Conservation (phyloP, 2,113 vertebrate genomes). For the Zapus hudsonius region DNA sequence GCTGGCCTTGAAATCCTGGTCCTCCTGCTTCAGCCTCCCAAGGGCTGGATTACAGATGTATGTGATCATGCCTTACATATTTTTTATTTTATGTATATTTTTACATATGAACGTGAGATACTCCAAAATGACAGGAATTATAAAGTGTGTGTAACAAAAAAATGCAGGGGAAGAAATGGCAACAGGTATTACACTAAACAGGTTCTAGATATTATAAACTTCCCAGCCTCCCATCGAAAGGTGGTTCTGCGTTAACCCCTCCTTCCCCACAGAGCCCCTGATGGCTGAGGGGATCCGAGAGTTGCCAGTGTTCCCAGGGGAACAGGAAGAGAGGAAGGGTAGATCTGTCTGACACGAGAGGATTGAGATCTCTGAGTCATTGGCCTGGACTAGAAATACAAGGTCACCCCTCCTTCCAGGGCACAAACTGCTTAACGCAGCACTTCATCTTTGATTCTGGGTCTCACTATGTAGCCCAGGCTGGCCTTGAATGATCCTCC, state of each 20-base stretch:
- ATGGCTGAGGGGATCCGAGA: background rate
- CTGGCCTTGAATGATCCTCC: background rate
- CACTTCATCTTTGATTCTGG: too few relatives aligned
- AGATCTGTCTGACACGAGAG: background rate
- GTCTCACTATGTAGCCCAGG: background rate
- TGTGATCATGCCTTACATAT: too few relatives aligned
- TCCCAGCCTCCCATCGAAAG: slow-evolving; percentile 4
- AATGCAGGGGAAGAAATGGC: background rate
- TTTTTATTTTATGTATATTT: background rate
- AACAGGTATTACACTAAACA: background rate
- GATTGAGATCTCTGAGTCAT: background rate
- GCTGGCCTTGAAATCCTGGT: too few relatives aligned
- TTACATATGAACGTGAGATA: background rate
- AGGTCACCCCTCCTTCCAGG: background rate
- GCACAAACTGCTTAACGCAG: background rate
- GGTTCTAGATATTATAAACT: slow-evolving; percentile 4
- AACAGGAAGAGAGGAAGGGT: background rate
- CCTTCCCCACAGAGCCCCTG: background rate
- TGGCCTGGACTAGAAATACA: background rate
- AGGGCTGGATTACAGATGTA: too few relatives aligned
- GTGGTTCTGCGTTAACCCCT: background rate
- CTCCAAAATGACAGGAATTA: slow-evolving; percentile 20
- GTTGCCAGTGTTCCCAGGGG: background rate
- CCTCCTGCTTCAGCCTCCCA: too few relatives aligned
- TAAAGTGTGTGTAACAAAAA: slow-evolving; percentile 15